Evolutionary conservation across 2,113 vertebrate genomes (phyloP).

Genomic region (Periophthalmus modestus): DNA sequence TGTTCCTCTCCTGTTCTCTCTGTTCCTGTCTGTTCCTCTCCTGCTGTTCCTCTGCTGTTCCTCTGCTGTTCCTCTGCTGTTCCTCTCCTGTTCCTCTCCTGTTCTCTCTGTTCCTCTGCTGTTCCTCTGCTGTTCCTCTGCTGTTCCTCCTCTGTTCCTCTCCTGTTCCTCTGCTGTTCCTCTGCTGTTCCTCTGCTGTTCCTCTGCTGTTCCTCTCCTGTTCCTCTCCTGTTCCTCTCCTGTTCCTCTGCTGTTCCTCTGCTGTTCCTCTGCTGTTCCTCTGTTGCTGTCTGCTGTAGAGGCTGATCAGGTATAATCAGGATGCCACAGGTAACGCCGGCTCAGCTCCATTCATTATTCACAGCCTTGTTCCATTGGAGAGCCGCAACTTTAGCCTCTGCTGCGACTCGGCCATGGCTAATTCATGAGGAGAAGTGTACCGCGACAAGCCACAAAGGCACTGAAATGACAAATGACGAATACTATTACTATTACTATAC

Average conservation of each 20-base stretch:
- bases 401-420: constrained; percentile 69
- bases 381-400: constrained; percentile 75
- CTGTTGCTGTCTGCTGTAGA: constrained; percentile 26
- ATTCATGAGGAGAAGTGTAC: constrained; percentile 72
- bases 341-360: constrained; percentile 71
- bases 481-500: neutral
- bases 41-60: too few species aligned
- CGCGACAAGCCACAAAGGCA: constrained; percentile 26
- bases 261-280: neutral
- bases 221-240: neutral
- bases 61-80: too few species aligned
- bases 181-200: too few species aligned
- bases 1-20: too few species aligned
- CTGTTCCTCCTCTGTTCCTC: too few species aligned
- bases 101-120: too few species aligned
- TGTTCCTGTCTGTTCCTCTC: too few species aligned
- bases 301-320: constrained; percentile 51
- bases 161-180: too few species aligned
- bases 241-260: neutral
- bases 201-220: too few species aligned
- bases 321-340: constrained; percentile 63
- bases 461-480: constrained; percentile 19
- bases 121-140: too few species aligned
- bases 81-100: too few species aligned
- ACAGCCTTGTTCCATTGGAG: constrained; percentile 69